A percentile compares a stretch with the other conserved stretches of the same genome.
phyloP scores from a whole-genome alignment of 2,888 invertebrate genomes.

The Acholoe squamosa region DNA sequence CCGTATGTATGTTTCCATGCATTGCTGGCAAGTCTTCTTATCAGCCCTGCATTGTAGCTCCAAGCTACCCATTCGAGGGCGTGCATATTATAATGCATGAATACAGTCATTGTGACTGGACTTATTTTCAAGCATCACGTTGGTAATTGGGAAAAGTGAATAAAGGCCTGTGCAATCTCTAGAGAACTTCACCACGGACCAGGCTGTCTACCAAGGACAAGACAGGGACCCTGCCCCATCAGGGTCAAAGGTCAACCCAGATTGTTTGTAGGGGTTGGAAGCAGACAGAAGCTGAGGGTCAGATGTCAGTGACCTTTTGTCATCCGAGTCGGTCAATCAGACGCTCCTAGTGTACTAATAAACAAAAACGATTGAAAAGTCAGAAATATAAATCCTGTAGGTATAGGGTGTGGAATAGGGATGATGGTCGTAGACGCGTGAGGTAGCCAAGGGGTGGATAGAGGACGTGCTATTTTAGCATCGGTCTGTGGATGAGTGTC shows the following conservation, averaged over 20 bases:
- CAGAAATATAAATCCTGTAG: background rate
- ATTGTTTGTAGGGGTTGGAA: constrained; percentile 22
- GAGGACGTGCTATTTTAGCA: background rate
- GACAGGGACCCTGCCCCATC: background rate
- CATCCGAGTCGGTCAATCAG: background rate
- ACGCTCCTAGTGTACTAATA: constrained; percentile 28
- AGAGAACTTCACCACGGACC: background rate
- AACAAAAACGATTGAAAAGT: constrained; percentile 33
- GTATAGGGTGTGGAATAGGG: background rate
- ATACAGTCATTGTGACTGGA: too few species aligned
- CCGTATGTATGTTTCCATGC: too few species aligned
- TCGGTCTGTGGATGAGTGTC: background rate
- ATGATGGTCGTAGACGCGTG: background rate
- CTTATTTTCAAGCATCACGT: too few species aligned
- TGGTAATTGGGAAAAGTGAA: too few species aligned
- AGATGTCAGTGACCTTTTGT: constrained; percentile 36
- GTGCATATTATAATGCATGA: too few species aligned
- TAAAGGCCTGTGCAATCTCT: too few species aligned
- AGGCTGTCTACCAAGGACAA: background rate
- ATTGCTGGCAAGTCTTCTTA: too few species aligned
- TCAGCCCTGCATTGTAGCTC: too few species aligned
- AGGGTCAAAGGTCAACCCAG: constrained; percentile 13
- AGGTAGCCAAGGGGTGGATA: background rate
- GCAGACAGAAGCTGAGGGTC: constrained; percentile 20
- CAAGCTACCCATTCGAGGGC: too few species aligned